A percentile compares a stretch with the other conserved stretches of the same genome.
Conservation (phyloP, 2,888 invertebrate species). For the Eugnorisma glareosa region DNA sequence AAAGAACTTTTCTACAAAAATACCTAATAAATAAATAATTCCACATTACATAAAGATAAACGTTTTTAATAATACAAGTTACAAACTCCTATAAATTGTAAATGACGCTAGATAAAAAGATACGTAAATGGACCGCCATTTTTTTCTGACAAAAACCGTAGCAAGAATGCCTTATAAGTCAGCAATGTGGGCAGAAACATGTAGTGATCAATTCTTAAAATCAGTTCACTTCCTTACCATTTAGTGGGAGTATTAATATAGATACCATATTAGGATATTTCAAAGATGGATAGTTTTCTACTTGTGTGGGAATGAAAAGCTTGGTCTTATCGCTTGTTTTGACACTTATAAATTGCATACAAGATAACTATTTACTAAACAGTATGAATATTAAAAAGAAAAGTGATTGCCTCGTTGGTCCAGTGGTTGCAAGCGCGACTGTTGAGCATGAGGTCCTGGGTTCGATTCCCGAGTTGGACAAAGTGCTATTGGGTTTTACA, state of each 20-base stretch:
- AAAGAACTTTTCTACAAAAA: background rate
- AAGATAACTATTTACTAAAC: background rate
- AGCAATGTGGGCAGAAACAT: conserved; percentile 48
- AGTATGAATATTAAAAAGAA: background rate
- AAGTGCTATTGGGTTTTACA: too few species aligned
- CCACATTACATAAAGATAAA: background rate
- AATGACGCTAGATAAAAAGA: conserved; percentile 12
- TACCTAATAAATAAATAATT: background rate
- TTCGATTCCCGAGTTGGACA: too few species aligned
- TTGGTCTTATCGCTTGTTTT: background rate
- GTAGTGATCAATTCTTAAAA: conserved; percentile 30
- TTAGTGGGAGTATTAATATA: conserved; percentile 43
- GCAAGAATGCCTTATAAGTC: conserved; percentile 28
- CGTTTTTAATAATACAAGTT: background rate
- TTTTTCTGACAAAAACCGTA: conserved; percentile 39
- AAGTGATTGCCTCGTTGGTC: too few species aligned
- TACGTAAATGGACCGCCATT: conserved; percentile 38
- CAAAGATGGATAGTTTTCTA: background rate
- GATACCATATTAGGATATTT: conserved; percentile 38
- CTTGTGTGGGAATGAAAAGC: background rate
- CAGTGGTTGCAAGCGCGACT: too few species aligned
- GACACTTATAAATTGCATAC: background rate
- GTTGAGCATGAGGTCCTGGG: too few species aligned
- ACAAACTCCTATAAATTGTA: conserved; percentile 14
- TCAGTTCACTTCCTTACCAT: conserved; percentile 47